Percentiles rank a stretch among this genome's conserved stretches.
phyloP scores from a whole-genome alignment of 2,797 vertebrate genomes.

The Parambassis ranga region DNA sequence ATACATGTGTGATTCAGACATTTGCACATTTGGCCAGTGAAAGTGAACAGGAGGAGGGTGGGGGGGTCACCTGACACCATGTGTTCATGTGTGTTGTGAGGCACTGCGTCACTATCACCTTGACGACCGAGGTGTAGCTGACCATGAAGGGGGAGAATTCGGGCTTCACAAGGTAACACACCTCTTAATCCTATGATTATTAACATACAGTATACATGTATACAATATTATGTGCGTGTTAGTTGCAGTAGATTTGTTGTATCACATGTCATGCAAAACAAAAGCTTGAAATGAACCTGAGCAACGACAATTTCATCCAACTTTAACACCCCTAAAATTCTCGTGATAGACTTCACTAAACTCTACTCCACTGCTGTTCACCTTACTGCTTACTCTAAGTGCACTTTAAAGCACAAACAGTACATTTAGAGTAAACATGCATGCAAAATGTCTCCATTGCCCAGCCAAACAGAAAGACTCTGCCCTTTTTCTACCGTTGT shows the following conservation, averaged over 20 bases:
- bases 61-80: constrained; percentile 65
- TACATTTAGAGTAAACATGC: constrained; percentile 21
- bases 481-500: constrained; percentile 32
- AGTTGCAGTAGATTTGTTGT: neutral
- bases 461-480: neutral
- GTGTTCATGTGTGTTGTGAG: constrained; percentile 15
- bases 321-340: neutral
- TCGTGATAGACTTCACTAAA: neutral
- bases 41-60: constrained; percentile 66
- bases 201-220: constrained; percentile 14
- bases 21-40: constrained; percentile 31
- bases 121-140: constrained; percentile 57
- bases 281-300: neutral
- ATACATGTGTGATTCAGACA: neutral
- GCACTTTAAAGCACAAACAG: constrained; percentile 29
- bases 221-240: neutral
- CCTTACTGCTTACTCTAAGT: neutral
- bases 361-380: neutral
- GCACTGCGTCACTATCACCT: constrained; percentile 50
- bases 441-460: constrained; percentile 26
- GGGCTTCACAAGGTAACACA: constrained; percentile 62
- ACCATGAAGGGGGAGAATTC: constrained; percentile 25
- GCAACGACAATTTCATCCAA: neutral
- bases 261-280: too few relatives aligned
- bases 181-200: constrained; percentile 29